These are phyloP conservation scores for Catostomus latipinnis DNA, from an alignment of 2,797 vertebrate species.

Conservation along the genomic window DNA sequence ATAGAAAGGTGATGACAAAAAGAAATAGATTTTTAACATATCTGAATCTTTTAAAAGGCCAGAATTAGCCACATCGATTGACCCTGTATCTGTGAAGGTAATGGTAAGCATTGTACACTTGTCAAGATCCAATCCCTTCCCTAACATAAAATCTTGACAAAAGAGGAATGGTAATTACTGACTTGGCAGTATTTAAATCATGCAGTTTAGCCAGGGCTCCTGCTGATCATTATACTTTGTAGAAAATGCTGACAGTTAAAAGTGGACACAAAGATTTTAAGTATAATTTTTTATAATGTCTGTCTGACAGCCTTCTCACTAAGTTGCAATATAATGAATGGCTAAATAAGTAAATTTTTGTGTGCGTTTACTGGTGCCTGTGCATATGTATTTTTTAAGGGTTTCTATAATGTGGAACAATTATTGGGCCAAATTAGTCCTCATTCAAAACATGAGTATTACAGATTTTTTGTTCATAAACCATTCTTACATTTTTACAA, in stretches of 20 bases:
- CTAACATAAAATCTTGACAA: constrained; percentile 69
- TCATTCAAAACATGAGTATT: background rate
- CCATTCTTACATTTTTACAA: background rate
- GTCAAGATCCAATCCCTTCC: constrained; percentile 59
- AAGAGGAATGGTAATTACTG: constrained; percentile 68
- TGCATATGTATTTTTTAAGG: background rate
- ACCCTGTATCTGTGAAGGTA: constrained; percentile 64
- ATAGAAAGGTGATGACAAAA: constrained; percentile 71
- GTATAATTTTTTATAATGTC: constrained; percentile 29
- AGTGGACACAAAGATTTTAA: constrained; percentile 34
- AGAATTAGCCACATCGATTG: constrained; percentile 69
- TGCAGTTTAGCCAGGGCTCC: constrained; percentile 59
- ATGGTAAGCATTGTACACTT: constrained; percentile 70
- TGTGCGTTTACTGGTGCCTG: background rate
- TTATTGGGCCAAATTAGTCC: background rate
- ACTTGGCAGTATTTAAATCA: constrained; percentile 74
- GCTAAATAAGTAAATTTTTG: background rate
- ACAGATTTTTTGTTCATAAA: background rate
- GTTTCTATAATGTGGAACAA: background rate
- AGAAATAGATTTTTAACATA: constrained; percentile 70
- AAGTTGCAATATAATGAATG: constrained; percentile 1
- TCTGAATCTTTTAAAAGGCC: constrained; percentile 75
- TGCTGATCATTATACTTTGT: constrained; percentile 57
- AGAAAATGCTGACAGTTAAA: constrained; percentile 66
- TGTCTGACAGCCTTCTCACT: constrained; percentile 2